Evolutionary conservation across 2,113 vertebrate genomes (phyloP), one percentile per base, ranked within the genome.

Genomic region (Fukomys damarensis): DNA sequence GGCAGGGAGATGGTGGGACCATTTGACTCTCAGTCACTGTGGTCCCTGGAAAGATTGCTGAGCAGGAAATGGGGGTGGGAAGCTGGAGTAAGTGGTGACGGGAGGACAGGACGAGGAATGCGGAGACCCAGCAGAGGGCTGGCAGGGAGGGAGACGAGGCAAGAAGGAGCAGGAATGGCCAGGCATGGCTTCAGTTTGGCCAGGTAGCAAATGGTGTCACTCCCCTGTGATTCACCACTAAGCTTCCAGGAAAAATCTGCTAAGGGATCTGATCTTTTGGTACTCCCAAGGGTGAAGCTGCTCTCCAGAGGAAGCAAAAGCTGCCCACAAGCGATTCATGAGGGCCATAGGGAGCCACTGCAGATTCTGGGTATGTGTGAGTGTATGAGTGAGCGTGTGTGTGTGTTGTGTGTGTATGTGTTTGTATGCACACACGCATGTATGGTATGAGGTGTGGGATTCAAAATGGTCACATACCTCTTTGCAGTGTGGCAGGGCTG

Each of bases 371-470:
- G 2, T n/a, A 1, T 58, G 74, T 35, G 56, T 58, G 56, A 12
- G 2, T 61, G 35, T 38, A 52, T 41, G n/a, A n/a, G n/a, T n/a
- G n/a, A n/a, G 70, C 49, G 59, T 9, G 11, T n/a, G 19, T 12
- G 32, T 66, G 56, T 35, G 24, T 30, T 52, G 70, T 58, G 59
- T 9, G 11, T n/a, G 19, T 12, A 41, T 66, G 56, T 35, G 24
- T 30, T 52, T 35, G 56, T 30, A 2, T 61, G 54, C 5, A 5
- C 6, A 13, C 22, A 12, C 0, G 0, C 0, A 6, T 26, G 9
- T 17, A 12, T 7, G 3, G 0, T 11, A 14, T 5, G 24, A 7
- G 2, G 19, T 12, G 9, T 41, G 13, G 30, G 56, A 41, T 66
- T 86, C 70, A 66, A 49, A 41, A 52, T 49, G 49, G 54, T 56